phyloP scores from a whole-genome alignment of 2,888 invertebrate species.

The Seira ritae region DNA sequence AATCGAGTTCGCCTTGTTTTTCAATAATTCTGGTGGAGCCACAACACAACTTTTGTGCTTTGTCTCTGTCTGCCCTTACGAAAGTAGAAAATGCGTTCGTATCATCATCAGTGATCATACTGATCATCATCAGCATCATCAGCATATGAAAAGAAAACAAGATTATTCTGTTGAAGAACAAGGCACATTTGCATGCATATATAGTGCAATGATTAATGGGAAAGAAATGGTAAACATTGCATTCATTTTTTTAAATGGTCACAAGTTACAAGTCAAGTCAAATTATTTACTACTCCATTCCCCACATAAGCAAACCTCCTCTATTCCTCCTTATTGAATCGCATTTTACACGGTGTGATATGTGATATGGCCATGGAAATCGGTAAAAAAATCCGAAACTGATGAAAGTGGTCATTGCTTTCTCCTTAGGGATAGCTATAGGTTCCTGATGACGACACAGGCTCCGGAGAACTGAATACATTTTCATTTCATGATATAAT shows the following conservation, averaged over 20 bases:
- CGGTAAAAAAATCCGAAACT: neutral
- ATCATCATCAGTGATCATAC: no score
- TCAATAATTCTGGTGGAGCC: neutral
- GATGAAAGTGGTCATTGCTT: neutral
- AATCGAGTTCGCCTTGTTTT: neutral
- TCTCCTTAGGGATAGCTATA: neutral
- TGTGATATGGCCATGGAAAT: neutral
- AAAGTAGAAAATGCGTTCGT: no score
- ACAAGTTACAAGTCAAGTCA: neutral
- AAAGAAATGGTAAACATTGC: neutral
- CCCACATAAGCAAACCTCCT: neutral
- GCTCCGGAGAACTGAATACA: neutral
- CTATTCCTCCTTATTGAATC: neutral
- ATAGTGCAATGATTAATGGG: neutral
- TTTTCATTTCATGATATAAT: neutral
- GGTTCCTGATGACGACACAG: neutral
- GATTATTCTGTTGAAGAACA: neutral
- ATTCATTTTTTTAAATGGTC: neutral
- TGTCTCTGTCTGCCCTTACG: neutral
- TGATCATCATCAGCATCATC: neutral
- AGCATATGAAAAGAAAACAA: neutral
- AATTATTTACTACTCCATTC: neutral
- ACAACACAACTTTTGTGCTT: no score
- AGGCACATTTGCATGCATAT: neutral
- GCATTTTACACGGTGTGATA: neutral